These are phyloP conservation scores for Drosophila serrata DNA, from an alignment of 1,140 invertebrate species.

Conservation along the genomic window DNA sequence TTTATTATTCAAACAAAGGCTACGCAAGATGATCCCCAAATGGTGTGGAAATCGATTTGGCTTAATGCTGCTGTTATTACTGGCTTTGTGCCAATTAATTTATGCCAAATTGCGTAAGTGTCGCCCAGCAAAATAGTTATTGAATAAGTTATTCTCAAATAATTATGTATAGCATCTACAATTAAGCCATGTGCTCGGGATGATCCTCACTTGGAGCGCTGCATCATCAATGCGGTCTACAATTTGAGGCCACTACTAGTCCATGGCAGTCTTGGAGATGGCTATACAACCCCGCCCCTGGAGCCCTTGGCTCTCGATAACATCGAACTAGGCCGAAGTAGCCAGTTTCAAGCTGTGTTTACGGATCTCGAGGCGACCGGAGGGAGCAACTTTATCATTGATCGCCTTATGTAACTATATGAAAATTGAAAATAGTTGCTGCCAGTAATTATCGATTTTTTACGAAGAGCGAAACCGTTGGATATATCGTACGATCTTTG, in stretches of 20 bases:
- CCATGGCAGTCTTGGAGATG: conserved; percentile 85
- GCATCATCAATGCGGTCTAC: conserved; percentile 86
- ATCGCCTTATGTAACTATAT: conserved; percentile 72
- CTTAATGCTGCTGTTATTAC: conserved; percentile 19
- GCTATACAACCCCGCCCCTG: conserved; percentile 71
- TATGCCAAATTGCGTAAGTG: conserved; percentile 69
- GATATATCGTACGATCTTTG: conserved; percentile 85
- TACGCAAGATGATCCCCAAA: conserved; percentile 41
- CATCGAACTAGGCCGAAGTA: conserved; percentile 70
- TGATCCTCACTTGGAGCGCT: conserved; percentile 85
- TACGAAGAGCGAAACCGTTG: conserved; percentile 69
- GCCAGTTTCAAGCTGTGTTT: conserved; percentile 78
- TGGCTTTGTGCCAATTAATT: conserved; percentile 46
- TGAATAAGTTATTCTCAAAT: background rate
- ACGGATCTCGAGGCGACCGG: conserved; percentile 68
- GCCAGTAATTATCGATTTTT: background rate
- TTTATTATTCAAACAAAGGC: conserved; percentile 26
- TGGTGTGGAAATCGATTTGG: conserved; percentile 15
- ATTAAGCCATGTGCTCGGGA: conserved; percentile 85
- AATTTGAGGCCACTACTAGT: conserved; percentile 86
- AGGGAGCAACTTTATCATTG: conserved; percentile 81
- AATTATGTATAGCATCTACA: conserved; percentile 78
- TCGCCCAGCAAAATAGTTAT: background rate
- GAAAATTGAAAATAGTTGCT: background rate
- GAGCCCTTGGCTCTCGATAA: conserved; percentile 79